phyloP scores from a whole-genome alignment of 1,140 invertebrate genomes.

The Dolichoris vasculosae region DNA sequence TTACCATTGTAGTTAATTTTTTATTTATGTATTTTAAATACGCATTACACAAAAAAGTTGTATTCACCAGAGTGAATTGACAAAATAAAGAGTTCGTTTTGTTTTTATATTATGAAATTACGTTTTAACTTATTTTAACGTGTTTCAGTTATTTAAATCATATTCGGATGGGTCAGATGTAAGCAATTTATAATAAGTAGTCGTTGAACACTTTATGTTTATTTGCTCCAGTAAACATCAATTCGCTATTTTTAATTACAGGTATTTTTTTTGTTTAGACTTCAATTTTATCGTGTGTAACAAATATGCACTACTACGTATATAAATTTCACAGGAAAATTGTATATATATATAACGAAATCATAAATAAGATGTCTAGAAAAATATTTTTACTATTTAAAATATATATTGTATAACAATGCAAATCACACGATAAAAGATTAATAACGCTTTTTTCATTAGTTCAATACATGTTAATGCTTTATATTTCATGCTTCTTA shows the following conservation, averaged over 20 bases:
- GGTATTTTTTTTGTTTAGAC: slow-evolving; percentile 58
- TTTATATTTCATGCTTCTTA: slow-evolving; percentile 51
- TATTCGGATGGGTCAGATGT: slow-evolving; percentile 74
- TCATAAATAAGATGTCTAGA: neutral
- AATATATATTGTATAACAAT: slow-evolving; percentile 17
- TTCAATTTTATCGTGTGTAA: slow-evolving; percentile 55
- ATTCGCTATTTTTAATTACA: slow-evolving; percentile 60
- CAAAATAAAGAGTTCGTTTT: neutral
- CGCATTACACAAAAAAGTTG: neutral
- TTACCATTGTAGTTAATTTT: neutral
- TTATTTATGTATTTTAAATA: neutral
- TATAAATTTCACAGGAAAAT: slow-evolving; percentile 8
- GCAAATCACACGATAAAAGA: slow-evolving; percentile 52
- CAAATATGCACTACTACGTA: slow-evolving; percentile 50
- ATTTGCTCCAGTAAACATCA: slow-evolving; percentile 57
- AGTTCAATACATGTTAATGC: slow-evolving; percentile 44
- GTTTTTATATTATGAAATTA: slow-evolving; percentile 40
- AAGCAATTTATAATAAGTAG: slow-evolving; percentile 70
- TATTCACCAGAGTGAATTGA: slow-evolving; percentile 22
- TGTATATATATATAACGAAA: neutral
- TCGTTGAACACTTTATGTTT: slow-evolving; percentile 58
- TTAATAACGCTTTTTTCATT: slow-evolving; percentile 50
- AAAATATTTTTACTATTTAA: slow-evolving; percentile 23
- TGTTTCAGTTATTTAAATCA: slow-evolving; percentile 73
- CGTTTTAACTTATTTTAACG: slow-evolving; percentile 63